phyloP scores from a whole-genome alignment of 2,797 vertebrate genomes.

The Botia almorhae region DNA sequence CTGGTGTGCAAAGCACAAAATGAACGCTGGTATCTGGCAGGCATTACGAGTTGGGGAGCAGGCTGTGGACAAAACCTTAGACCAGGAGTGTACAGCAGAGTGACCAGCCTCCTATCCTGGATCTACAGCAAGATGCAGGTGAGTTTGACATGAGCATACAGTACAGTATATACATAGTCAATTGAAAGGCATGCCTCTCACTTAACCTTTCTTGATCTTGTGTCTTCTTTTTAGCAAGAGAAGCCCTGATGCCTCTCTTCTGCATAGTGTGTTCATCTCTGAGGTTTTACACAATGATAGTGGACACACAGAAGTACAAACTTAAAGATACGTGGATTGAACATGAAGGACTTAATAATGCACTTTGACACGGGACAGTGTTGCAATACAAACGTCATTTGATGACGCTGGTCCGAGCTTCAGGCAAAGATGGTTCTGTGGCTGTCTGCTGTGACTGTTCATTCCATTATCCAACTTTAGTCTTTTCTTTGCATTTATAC shows the following conservation, averaged over 20 bases:
- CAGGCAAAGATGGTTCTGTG: not conserved
- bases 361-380: slow-evolving; percentile 34
- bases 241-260: slow-evolving; percentile 55
- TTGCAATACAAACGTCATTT: slow-evolving; percentile 23
- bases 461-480: not conserved
- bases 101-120: slow-evolving; percentile 84
- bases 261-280: not conserved
- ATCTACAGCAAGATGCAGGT: slow-evolving; percentile 91
- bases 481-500: not conserved
- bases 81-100: slow-evolving; percentile 88
- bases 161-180: not conserved
- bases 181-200: not conserved
- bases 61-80: slow-evolving; percentile 85
- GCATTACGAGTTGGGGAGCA: slow-evolving; percentile 92
- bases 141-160: slow-evolving; percentile 40
- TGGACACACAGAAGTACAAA: not conserved
- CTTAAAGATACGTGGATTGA: not conserved
- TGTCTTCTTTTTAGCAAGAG: slow-evolving; percentile 57
- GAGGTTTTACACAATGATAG: not conserved
- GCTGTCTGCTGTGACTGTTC: not conserved
- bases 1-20: slow-evolving; percentile 80
- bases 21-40: slow-evolving; percentile 82
- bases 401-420: not conserved
- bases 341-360: slow-evolving; percentile 16
- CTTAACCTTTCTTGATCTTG: not conserved